Base-by-base conservation (phyloP, 2,113 vertebrate genomes). In the Equus przewalskii region DNA sequence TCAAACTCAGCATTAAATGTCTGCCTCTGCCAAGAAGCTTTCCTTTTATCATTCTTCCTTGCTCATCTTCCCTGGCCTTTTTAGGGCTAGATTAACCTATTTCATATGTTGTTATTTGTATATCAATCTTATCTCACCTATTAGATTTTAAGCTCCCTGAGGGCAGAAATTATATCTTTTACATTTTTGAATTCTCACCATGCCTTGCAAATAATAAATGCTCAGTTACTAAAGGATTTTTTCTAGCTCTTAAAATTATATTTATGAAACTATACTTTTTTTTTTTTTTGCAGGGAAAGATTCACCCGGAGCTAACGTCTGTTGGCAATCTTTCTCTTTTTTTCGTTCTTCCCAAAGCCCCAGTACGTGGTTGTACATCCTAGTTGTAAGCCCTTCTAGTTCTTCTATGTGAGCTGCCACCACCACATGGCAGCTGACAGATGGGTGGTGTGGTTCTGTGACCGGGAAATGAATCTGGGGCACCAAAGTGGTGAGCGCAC, bases 61-160 rank as follows among this genome's bases (percentile, higher is more conserved):
- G 15, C 33, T 67, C 4, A 76, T 92, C 18, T 89, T 82, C 11
- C 70, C 75, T 86, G 76, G 30, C 36, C 36, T 84, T 95, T 96
- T 81, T 6, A 84, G 72, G 51, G n/a, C 33, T 91, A 81, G 18
- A 91, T 54, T 94, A 54, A 78, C 30, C 21, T 73, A 4, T 90
- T 97, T 97, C 67, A 7, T 87, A 56, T 87, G 72, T 73, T 86
- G 46, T 58, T 78, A 72, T 64, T 89, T 94, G 78, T 82, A 16
- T 82, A 26, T 73, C 4, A 7, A 51, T 82, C 46, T 93, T 96
- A 54, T 30, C 16, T 87, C 72, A 76, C 24, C 49, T 97, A 33
- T 93, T 93, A 84, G 9, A 60, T 89, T 90, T 96, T 96, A 91
- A 83, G 21, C 12, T 93, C 49, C 60, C 60, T 94, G 70, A 94